Conservation (phyloP, 2,113 vertebrate species). For the Agelaius tricolor region DNA sequence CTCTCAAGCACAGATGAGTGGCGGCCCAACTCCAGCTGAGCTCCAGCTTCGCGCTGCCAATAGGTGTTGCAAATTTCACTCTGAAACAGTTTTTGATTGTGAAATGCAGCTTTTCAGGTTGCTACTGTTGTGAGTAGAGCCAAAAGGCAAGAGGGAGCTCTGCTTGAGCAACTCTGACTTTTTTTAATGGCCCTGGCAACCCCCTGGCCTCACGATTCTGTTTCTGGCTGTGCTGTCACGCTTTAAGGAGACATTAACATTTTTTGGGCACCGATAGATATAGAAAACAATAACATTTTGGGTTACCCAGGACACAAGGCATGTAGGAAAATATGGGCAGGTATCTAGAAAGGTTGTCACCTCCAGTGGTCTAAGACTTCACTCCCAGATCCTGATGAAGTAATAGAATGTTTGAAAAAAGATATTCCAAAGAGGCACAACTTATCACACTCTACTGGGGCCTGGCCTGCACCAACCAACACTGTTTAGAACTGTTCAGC, state of each 20-base stretch:
- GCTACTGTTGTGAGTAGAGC: neutral
- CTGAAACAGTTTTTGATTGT: neutral
- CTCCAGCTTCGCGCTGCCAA: neutral
- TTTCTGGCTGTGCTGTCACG: neutral
- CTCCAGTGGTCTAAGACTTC: neutral
- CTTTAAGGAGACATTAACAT: neutral
- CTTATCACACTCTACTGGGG: neutral
- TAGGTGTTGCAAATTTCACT: neutral
- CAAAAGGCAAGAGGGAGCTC: neutral
- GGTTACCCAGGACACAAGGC: neutral
- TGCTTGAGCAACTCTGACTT: neutral
- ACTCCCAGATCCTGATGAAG: neutral
- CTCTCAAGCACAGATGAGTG: neutral
- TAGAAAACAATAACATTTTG: neutral
- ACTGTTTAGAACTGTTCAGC: neutral
- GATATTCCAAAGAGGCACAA: neutral
- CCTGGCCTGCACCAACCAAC: neutral
- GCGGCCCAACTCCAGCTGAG: neutral
- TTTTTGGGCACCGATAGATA: neutral
- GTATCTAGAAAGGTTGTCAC: neutral
- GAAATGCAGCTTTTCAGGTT: neutral
- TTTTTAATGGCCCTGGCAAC: neutral
- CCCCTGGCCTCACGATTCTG: neutral
- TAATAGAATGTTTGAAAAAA: neutral
- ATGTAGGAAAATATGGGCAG: neutral